Base-by-base conservation (phyloP, 2,113 vertebrate genomes). In the Thalassarche chlororhynchos region DNA sequence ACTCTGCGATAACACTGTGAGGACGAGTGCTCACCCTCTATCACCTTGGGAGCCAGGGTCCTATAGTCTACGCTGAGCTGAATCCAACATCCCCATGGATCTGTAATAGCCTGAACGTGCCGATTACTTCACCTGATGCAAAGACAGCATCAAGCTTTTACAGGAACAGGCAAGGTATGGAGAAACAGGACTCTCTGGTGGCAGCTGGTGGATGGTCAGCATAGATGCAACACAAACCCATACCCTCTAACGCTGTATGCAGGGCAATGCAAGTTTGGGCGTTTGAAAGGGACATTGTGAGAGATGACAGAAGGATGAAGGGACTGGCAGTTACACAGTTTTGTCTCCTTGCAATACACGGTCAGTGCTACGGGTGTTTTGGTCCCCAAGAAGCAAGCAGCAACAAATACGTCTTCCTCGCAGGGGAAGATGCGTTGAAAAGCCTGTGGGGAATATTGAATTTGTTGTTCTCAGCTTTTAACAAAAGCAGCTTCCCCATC, bases 401-500 rank as follows among this genome's bases (percentile, higher is more conserved):
- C 34, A 60, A 79, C 26, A 65, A 87, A 46, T 52, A 32, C 11
- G 32, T 87, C 77, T 82, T 91, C 77, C 57, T 87, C 0, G 1
- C 19, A 18, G 61, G 61, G 44, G 65, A 94, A 93, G 90, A 89
- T 23, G 13, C 0, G 31, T 72, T 52, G 77, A 46, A 87, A 93
- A 86, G 47, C 77, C 84, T 61, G 21, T n/a, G 31, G 68, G 13
- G 55, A 71, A 57, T 82, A 87, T 36, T 32, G 34, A 87, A 57
- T 82, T 87, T 3, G 21, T 81, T 92, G 65, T 92, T 85, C 58
- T 68, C 19, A 49, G 70, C 80, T 89, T 94, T 65, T 58, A 76
- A 76, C 52, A 89, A 87, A 88, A 94, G 74, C 81, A 72, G 78
- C 81, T 95, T 83, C 86, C 61, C n/a, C n/a, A 71, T 84, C 84